Evolutionary conservation across 2,797 vertebrate genomes (phyloP).

Genomic region (Orestias chungarensis): DNA sequence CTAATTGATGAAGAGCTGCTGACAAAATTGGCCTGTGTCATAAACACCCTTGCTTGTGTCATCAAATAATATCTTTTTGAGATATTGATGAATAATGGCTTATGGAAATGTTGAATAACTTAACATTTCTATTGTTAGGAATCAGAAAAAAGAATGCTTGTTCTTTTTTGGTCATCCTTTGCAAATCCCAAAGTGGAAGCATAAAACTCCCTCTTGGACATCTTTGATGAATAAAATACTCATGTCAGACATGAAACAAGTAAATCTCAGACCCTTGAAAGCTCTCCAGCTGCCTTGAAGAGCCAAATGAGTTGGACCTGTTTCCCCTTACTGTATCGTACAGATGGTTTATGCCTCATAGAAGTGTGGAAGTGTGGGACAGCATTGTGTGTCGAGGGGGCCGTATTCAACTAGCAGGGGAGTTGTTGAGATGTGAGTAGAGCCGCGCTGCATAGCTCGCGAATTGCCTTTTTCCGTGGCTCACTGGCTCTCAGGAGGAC

Average conservation of each 20-base stretch:
- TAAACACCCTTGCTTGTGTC: conserved; percentile 6
- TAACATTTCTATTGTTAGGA: conserved; percentile 13
- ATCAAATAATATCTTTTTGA: conserved; percentile 7
- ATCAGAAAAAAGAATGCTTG: conserved; percentile 22
- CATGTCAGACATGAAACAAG: conserved; percentile 55
- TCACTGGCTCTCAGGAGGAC: conserved; percentile 84
- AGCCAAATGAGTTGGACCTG: conserved; percentile 65
- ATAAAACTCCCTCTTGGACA: conserved; percentile 20
- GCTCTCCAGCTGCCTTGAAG: conserved; percentile 54
- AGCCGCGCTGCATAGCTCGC: conserved; percentile 75
- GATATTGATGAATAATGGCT: conserved; percentile 29
- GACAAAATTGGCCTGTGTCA: conserved; percentile 8
- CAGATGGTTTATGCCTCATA: conserved; percentile 67
- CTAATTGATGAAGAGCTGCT: neutral
- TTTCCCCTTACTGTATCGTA: conserved; percentile 56
- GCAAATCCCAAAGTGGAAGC: conserved; percentile 24
- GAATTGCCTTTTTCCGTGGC: conserved; percentile 83
- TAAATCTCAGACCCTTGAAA: conserved; percentile 65
- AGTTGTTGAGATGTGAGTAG: conserved; percentile 56
- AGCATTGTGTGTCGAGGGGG: conserved; percentile 48
- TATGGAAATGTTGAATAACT: conserved; percentile 13
- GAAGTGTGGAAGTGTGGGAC: conserved; percentile 65
- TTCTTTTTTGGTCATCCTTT: conserved; percentile 40
- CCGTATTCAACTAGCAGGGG: conserved; percentile 50
- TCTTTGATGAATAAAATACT: conserved; percentile 52